phyloP scores from a whole-genome alignment of 2,888 invertebrate genomes.

The Acleris emargana region DNA sequence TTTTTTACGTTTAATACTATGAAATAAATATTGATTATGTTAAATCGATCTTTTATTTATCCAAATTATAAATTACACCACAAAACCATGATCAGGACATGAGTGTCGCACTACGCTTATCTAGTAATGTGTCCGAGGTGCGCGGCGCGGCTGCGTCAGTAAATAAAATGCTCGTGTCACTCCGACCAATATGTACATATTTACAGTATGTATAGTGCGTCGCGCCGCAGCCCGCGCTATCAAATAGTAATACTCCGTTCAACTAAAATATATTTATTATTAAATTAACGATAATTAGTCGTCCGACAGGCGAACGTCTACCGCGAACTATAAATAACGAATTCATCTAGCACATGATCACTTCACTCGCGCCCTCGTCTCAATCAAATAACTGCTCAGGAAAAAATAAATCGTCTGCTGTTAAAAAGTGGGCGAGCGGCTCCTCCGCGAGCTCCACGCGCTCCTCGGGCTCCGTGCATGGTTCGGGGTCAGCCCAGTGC shows the following conservation, averaged over 20 bases:
- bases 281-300: slow-evolving; percentile 35
- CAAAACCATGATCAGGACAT: slow-evolving; percentile 35
- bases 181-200: slow-evolving; percentile 35
- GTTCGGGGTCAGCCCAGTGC: no score
- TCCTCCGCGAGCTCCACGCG: slow-evolving; percentile 5
- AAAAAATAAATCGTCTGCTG: slow-evolving; percentile 73
- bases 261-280: slow-evolving; percentile 37
- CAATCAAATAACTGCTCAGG: slow-evolving; percentile 70
- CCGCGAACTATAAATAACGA: slow-evolving; percentile 31
- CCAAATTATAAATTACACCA: slow-evolving; percentile 36
- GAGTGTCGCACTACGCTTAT: slow-evolving; percentile 28
- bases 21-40: slow-evolving; percentile 35
- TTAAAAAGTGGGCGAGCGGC: slow-evolving; percentile 52
- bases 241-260: slow-evolving; percentile 36
- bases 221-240: slow-evolving; percentile 31
- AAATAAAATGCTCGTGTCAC: slow-evolving; percentile 34
- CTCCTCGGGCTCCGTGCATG: no score
- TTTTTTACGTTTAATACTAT: slow-evolving; percentile 29
- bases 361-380: slow-evolving; percentile 16
- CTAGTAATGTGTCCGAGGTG: slow-evolving; percentile 32
- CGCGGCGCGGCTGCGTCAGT: slow-evolving; percentile 28
- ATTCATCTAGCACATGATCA: slow-evolving; percentile 36
- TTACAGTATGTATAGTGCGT: slow-evolving; percentile 36
- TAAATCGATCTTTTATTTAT: slow-evolving; percentile 37
- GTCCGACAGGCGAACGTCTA: slow-evolving; percentile 22